These are phyloP conservation scores for Crotalus helleri DNA, from an alignment of 2,113 vertebrate genomes.

Conservation along the genomic window DNA sequence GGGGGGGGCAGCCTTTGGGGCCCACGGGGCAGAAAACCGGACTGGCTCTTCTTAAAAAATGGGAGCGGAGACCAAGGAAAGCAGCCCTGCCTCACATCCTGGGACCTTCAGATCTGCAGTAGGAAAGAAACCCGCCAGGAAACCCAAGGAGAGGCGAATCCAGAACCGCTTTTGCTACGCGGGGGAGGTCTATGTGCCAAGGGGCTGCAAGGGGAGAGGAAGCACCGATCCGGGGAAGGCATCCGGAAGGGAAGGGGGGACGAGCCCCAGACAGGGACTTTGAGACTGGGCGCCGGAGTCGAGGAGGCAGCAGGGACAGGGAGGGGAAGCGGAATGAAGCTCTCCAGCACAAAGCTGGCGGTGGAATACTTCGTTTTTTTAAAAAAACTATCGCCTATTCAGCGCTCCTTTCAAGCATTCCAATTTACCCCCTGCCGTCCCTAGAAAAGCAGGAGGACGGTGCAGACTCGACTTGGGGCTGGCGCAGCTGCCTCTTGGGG, in stretches of 20 bases:
- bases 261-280: not conserved
- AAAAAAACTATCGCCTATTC: not conserved
- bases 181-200: not conserved
- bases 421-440: conserved; percentile 48
- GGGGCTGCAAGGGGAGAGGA: not conserved
- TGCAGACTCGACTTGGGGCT: conserved; percentile 18
- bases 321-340: too few species aligned
- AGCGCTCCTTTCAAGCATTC: conserved; percentile 11
- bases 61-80: too few species aligned
- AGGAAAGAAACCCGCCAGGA: too few species aligned
- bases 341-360: not conserved
- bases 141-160: too few species aligned
- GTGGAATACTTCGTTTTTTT: not conserved
- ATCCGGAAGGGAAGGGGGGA: not conserved
- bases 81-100: too few species aligned
- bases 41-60: too few species aligned
- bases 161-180: too few species aligned
- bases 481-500: too few species aligned
- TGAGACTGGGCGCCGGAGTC: not conserved
- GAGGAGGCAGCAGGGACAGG: not conserved
- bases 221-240: not conserved
- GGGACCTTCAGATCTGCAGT: too few species aligned
- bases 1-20: too few species aligned
- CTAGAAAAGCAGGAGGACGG: conserved; percentile 50
- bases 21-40: too few species aligned